These are phyloP conservation scores for Venusia cambrica DNA, from an alignment of 2,888 invertebrate species.

Conservation along the genomic window DNA sequence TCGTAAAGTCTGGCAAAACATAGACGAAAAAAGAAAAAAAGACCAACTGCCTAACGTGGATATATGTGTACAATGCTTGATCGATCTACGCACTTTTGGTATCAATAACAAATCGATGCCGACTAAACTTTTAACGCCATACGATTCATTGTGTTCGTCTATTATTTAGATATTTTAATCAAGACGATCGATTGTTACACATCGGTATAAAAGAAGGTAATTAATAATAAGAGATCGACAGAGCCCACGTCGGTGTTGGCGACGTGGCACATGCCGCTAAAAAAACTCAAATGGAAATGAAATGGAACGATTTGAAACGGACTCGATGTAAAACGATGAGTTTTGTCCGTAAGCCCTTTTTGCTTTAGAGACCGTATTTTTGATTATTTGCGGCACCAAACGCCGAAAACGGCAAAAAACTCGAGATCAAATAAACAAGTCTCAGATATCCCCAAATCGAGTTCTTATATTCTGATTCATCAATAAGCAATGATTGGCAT, in stretches of 20 bases:
- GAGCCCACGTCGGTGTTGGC: slow-evolving; percentile 44
- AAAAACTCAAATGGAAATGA: slow-evolving; percentile 73
- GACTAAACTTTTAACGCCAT: slow-evolving; percentile 43
- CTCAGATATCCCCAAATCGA: slow-evolving; percentile 40
- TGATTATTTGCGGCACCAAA: slow-evolving; percentile 58
- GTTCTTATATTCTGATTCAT: slow-evolving; percentile 30
- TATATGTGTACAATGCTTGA: too few species aligned
- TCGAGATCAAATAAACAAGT: slow-evolving; percentile 40
- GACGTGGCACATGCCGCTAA: slow-evolving; percentile 75
- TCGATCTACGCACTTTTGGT: neutral
- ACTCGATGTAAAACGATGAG: slow-evolving; percentile 59
- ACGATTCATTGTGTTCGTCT: slow-evolving; percentile 59
- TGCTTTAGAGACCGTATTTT: slow-evolving; percentile 51
- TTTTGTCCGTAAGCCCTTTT: slow-evolving; percentile 66
- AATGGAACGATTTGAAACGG: slow-evolving; percentile 75
- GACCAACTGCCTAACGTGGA: too few species aligned
- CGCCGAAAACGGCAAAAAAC: slow-evolving; percentile 39
- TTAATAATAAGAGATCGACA: slow-evolving; percentile 72
- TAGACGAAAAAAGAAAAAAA: too few species aligned
- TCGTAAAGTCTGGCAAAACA: too few species aligned
- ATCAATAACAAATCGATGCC: slow-evolving; percentile 11
- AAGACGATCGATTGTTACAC: slow-evolving; percentile 71
- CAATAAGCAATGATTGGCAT: slow-evolving; percentile 30
- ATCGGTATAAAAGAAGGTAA: slow-evolving; percentile 73
- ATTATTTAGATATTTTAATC: slow-evolving; percentile 80